phyloP scores from a whole-genome alignment of 2,113 vertebrate genomes.

The Chloropsis hardwickii region DNA sequence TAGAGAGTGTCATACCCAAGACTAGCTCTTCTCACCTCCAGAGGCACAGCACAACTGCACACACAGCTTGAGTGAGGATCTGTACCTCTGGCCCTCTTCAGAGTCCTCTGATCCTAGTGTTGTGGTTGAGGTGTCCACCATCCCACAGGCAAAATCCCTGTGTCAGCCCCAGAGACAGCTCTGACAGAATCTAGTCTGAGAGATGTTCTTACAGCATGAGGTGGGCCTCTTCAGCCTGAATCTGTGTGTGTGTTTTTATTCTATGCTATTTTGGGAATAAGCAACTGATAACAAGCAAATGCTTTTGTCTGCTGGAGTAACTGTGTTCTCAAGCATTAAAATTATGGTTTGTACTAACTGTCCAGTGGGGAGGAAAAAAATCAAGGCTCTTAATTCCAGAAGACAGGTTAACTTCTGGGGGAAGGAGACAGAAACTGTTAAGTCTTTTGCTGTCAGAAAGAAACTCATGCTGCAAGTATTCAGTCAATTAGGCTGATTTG shows the following conservation, averaged over 20 bases:
- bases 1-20: not conserved
- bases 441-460: not conserved
- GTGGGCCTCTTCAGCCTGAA: not conserved
- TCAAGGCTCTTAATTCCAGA: not conserved
- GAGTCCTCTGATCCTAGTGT: not conserved
- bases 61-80: not conserved
- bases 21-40: not conserved
- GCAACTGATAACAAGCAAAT: not conserved
- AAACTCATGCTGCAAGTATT: not conserved
- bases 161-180: not conserved
- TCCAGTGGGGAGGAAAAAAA: not conserved
- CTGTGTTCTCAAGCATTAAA: not conserved
- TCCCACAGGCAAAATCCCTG: not conserved
- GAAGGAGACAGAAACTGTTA: not conserved
- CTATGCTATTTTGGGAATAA: not conserved
- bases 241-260: not conserved
- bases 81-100: not conserved
- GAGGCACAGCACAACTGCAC: not conserved
- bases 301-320: not conserved
- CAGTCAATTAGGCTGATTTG: constrained; percentile 34
- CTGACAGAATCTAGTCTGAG: not conserved
- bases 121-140: not conserved
- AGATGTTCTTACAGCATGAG: not conserved
- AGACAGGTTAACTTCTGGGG: not conserved
- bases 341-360: not conserved